Base-by-base conservation (phyloP, 2,113 vertebrate genomes). In the Phrynocephalus versicolor region DNA sequence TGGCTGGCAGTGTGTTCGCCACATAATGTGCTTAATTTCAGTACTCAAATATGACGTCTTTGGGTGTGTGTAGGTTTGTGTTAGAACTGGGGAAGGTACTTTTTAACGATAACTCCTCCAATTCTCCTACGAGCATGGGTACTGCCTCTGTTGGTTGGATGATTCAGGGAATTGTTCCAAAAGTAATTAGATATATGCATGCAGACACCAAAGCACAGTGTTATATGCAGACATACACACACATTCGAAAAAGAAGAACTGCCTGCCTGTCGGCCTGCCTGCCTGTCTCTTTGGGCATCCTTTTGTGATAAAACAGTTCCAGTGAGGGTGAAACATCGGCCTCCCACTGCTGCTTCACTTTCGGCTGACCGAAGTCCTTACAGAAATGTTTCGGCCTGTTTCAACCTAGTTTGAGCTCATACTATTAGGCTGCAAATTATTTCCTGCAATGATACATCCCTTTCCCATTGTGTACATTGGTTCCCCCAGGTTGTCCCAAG, bases 341-440 rank as follows among this genome's bases (percentile, higher is more conserved):
- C 71, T 45, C 41, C 35, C 12, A 41, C 92, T 85, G 86, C 0
- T 12, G 37, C 81, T 90, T 93, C 87, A 93, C 91, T 88, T 76
- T 87, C 93, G 92, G 89, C 89, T 94, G 89, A 90, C 91, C 91
- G 85, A 91, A 39, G 35, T 90, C 78, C 90, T 87, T 78, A 35
- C 25, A 60, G 30, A 33, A 23, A 37, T 6, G 33, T 57, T 67
- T 74, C 55, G 60, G 84, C 90, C 88, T 93, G 89, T 74, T 87
- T 90, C 83, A 92, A 51, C 45, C 5, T 51, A 51, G 45, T 51
- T 51, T 51, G 45, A 62, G 91, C 91, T 89, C 89, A 72, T 77
- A 84, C 88, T 62, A 91, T 72, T 30, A 35, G 92, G 82, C 91
- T 88, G 72, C 89, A 89, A 71, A 89, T 91, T 57, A 87, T 91